These are phyloP conservation scores for Cisticola juncidis DNA, from an alignment of 2,113 vertebrate genomes.

Conservation along the genomic window DNA sequence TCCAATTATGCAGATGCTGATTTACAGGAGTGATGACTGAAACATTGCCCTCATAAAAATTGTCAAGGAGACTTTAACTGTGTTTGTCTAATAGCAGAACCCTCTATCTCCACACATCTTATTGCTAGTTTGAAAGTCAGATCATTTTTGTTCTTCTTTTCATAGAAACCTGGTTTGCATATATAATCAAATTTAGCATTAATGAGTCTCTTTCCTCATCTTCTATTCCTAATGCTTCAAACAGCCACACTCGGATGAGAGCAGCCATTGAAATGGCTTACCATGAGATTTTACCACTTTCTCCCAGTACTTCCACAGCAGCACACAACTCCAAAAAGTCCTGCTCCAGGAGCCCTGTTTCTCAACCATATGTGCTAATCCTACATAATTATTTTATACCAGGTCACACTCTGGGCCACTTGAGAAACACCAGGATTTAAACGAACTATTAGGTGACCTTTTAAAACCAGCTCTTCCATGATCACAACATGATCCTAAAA, in stretches of 20 bases:
- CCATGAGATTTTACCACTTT: neutral
- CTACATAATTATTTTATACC: neutral
- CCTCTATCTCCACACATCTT: neutral
- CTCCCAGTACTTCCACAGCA: neutral
- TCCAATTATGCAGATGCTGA: slow-evolving; percentile 54
- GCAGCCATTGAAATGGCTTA: neutral
- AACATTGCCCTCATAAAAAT: slow-evolving; percentile 35
- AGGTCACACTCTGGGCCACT: neutral
- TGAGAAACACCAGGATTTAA: neutral
- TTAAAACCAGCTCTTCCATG: neutral
- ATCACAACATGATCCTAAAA: neutral
- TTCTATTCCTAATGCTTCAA: neutral
- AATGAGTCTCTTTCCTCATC: slow-evolving; percentile 31
- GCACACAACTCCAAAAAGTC: neutral
- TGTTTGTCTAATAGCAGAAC: neutral
- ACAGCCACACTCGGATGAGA: neutral
- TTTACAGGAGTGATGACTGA: slow-evolving; percentile 38
- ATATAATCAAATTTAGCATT: slow-evolving; percentile 53
- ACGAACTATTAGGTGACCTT: neutral
- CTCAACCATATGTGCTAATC: neutral
- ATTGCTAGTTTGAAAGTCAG: slow-evolving; percentile 57
- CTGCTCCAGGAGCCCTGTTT: neutral
- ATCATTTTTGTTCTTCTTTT: slow-evolving; percentile 50
- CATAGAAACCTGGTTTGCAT: slow-evolving; percentile 52
- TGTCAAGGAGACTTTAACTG: neutral